Base-by-base conservation (phyloP, 2,113 vertebrate genomes). In the Colaptes auratus region DNA sequence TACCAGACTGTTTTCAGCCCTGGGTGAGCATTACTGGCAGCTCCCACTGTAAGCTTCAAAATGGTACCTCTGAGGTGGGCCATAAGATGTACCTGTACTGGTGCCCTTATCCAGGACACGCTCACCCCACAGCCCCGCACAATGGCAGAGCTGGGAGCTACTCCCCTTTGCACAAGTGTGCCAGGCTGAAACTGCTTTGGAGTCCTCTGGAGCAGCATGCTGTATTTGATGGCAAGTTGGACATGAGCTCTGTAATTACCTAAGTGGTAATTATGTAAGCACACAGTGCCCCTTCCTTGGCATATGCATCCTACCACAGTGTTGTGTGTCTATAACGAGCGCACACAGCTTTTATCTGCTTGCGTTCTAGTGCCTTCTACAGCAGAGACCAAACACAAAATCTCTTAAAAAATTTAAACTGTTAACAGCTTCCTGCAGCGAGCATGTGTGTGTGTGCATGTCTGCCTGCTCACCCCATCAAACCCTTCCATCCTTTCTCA, bases 201-300 rank as follows among this genome's bases (percentile, higher is more conserved):
- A 83, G 59, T 55, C 69, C 85, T 81, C 80, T 61, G 76, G 35
- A 70, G 48, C 8, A 46, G 48, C 83, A 88, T 2, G 35, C 82
- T 69, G 0, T 53, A 39, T 89, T 28, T 85, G 85, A 94, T 63
- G 35, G 92, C 60, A 93, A 84, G 55, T n/a, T 86, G 85, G 81
- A 79, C 4, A 7, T 36, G 70, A 90, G 72, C 89, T 91, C 83
- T 84, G 21, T 82, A 92, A 94, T 93, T 93, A 93, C 74, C 66
- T 27, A 93, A 58, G 23, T 42, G 60, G 33, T 83, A 88, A 94
- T 94, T 91, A 93, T 19, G 60, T 64, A 55, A 88, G 85, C 36
- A 78, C 59, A 46, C 39, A 15, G 73, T 61, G 80, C 85, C 81
- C 83, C 63, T 73, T 72, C 81, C 52, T 75, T 81, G 82, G 72